Evolutionary conservation across 2,888 invertebrate species (phyloP).

Genomic region (Panzeria rudis): DNA sequence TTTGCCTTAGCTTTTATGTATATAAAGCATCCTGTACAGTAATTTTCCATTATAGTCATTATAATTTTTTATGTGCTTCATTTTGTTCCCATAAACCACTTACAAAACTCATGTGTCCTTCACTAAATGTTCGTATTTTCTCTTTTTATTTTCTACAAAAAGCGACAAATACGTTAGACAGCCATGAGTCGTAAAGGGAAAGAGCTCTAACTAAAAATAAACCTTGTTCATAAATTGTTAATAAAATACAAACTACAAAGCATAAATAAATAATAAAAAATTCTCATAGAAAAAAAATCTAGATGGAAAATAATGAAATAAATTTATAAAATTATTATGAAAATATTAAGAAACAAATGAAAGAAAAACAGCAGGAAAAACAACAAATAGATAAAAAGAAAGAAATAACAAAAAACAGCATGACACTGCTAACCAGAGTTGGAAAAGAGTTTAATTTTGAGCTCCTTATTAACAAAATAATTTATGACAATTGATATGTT

Average conservation of each 20-base stretch:
- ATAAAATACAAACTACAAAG: constrained; percentile 57
- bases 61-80: constrained; percentile 37
- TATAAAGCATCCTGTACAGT: neutral
- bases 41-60: neutral
- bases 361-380: constrained; percentile 27
- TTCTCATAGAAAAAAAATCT: neutral
- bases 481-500: too few relatives aligned
- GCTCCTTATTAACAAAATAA: neutral
- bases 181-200: constrained; percentile 7
- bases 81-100: constrained; percentile 49
- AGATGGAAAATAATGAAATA: constrained; percentile 44
- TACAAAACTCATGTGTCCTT: constrained; percentile 57
- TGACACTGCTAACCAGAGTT: neutral
- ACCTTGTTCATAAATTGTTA: constrained; percentile 55
- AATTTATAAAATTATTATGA: constrained; percentile 61
- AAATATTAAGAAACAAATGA: constrained; percentile 56
- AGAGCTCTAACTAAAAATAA: constrained; percentile 45
- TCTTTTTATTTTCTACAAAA: neutral
- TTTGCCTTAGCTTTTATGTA: neutral
- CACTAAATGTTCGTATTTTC: constrained; percentile 4
- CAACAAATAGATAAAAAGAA: neutral
- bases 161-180: constrained; percentile 23
- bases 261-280: constrained; percentile 53
- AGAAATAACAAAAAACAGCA: constrained; percentile 4
- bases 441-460: constrained; percentile 1